These are phyloP conservation scores for Tricholauxania praeusta DNA, from an alignment of 2,888 invertebrate species.

Conservation along the genomic window DNA sequence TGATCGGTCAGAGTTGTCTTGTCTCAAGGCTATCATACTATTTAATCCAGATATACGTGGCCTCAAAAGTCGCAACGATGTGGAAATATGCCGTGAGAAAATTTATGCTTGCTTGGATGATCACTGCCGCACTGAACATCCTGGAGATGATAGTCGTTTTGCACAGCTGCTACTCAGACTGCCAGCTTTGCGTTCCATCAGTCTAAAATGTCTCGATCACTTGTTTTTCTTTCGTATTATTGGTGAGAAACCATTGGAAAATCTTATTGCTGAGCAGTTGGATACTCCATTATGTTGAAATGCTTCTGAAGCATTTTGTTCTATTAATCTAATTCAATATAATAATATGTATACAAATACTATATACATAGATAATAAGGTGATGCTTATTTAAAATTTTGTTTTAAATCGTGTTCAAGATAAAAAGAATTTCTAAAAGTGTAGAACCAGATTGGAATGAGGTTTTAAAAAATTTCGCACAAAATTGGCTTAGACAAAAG, in stretches of 20 bases:
- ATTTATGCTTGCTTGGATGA: constrained; percentile 96
- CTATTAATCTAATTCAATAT: too few species aligned
- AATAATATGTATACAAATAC: too few species aligned
- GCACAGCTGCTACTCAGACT: constrained; percentile 92
- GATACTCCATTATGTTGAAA: constrained; percentile 71
- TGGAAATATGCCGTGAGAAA: constrained; percentile 91
- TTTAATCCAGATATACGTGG: constrained; percentile 97
- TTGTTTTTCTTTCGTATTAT: constrained; percentile 94
- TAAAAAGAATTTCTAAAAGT: too few species aligned
- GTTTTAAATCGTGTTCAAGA: too few species aligned
- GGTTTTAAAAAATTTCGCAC: too few species aligned
- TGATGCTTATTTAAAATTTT: too few species aligned
- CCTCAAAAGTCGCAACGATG: constrained; percentile 83
- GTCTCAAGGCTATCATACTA: constrained; percentile 92
- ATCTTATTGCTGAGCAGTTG: constrained; percentile 85
- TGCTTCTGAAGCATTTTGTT: constrained; percentile 3
- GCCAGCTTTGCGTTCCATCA: constrained; percentile 90
- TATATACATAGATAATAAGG: too few species aligned
- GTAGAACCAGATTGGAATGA: too few species aligned
- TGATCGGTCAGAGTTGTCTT: constrained; percentile 94
- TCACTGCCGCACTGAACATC: constrained; percentile 89
- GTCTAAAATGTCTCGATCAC: constrained; percentile 94
- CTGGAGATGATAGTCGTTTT: constrained; percentile 93
- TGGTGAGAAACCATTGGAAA: constrained; percentile 87
- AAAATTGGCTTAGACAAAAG: too few species aligned